These are phyloP conservation scores for Meloidogyne chitwoodi DNA, from an alignment of 1,140 invertebrate genomes.

Conservation along the genomic window DNA sequence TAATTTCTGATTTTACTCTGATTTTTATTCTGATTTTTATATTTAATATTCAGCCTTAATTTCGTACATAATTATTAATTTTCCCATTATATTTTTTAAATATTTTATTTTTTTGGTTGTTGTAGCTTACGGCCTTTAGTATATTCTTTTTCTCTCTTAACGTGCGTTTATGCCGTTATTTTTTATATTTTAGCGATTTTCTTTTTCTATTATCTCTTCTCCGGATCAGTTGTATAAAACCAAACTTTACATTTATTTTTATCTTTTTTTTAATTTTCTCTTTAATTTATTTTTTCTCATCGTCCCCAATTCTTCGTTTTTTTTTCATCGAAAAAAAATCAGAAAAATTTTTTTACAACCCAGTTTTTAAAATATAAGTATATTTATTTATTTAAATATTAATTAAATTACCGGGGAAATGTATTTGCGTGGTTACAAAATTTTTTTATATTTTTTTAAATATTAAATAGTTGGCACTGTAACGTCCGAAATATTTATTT, in stretches of 20 bases:
- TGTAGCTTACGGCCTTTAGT: neutral
- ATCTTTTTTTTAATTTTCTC: neutral
- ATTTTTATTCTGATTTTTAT: neutral
- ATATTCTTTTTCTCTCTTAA: neutral
- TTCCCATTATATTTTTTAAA: too few relatives aligned
- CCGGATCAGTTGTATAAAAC: neutral
- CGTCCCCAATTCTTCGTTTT: neutral
- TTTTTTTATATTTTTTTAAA: too few relatives aligned
- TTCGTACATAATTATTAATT: too few relatives aligned
- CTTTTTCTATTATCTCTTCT: neutral
- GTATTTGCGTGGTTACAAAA: too few relatives aligned
- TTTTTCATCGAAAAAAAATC: neutral
- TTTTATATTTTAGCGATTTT: neutral
- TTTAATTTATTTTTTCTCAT: neutral
- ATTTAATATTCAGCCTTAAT: too few relatives aligned
- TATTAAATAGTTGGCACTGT: too few relatives aligned
- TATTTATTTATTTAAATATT: neutral
- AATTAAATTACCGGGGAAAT: neutral
- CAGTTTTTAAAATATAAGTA: neutral
- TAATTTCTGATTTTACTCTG: neutral
- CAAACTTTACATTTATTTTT: neutral
- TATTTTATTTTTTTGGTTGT: too few relatives aligned
- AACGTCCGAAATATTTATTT: too few relatives aligned
- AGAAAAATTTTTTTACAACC: neutral
- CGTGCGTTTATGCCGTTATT: neutral